These are phyloP conservation scores for Lordiphosa clarofinis DNA, from an alignment of 1,140 invertebrate species.

Conservation along the genomic window DNA sequence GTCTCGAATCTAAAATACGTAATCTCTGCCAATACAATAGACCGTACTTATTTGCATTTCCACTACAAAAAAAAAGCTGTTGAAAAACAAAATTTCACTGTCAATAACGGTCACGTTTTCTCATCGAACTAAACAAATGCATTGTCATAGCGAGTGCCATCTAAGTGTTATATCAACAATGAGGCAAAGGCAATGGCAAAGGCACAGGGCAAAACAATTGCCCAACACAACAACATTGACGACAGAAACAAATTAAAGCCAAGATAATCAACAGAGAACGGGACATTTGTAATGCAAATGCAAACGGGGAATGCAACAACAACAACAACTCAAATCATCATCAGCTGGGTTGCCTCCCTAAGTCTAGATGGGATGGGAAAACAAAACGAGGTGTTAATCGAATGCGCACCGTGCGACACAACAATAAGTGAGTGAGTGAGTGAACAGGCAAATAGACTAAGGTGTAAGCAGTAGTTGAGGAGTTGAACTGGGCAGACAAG, in stretches of 20 bases:
- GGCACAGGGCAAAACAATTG: constrained; percentile 44
- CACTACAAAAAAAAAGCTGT: constrained; percentile 12
- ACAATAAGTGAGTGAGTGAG: constrained; percentile 7
- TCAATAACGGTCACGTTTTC: constrained; percentile 70
- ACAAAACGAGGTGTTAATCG: constrained; percentile 60
- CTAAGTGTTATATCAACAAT: constrained; percentile 73
- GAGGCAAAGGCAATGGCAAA: no score
- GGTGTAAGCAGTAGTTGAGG: constrained; percentile 3
- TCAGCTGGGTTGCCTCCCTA: constrained; percentile 15
- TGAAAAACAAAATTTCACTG: constrained; percentile 34
- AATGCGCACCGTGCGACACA: constrained; percentile 47
- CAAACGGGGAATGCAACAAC: constrained; percentile 17
- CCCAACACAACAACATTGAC: constrained; percentile 25
- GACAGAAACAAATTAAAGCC: constrained; percentile 64
- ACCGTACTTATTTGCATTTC: constrained; percentile 25
- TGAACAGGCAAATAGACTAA: constrained; percentile 12
- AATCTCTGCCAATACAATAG: neutral
- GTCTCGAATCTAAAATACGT: neutral
- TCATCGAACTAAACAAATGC: constrained; percentile 48
- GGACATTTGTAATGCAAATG: constrained; percentile 58
- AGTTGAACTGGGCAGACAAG: neutral
- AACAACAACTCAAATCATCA: constrained; percentile 15
- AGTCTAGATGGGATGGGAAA: constrained; percentile 17
- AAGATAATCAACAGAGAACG: constrained; percentile 58
- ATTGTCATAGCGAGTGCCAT: constrained; percentile 58